These are phyloP conservation scores for Hemicentrotus pulcherrimus DNA, from an alignment of 35 echinoderm and acorn worm genomes.

Conservation along the genomic window DNA sequence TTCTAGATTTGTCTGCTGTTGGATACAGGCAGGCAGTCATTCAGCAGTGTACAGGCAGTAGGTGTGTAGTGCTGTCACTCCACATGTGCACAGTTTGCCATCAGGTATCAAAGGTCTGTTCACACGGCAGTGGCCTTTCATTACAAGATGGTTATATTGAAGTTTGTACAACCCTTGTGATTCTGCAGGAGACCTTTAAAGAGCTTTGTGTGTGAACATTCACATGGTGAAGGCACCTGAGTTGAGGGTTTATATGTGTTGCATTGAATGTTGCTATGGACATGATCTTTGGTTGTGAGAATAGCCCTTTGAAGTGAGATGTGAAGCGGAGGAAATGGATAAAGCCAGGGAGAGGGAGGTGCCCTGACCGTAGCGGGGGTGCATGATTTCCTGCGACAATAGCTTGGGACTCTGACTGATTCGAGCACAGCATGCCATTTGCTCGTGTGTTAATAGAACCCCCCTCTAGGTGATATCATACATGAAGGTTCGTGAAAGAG, in stretches of 20 bases:
- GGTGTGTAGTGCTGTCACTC: not conserved
- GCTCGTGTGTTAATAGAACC: not conserved
- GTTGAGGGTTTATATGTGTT: not conserved
- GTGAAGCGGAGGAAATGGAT: constrained; percentile 44
- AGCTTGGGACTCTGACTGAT: not conserved
- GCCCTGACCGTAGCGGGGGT: constrained; percentile 30
- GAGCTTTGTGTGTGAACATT: not conserved
- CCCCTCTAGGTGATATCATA: not conserved
- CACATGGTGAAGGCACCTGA: too few species aligned
- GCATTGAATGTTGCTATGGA: not conserved
- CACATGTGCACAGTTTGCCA: not conserved
- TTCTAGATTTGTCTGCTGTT: not conserved
- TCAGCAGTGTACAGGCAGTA: not conserved
- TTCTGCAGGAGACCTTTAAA: not conserved
- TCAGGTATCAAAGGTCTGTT: not conserved
- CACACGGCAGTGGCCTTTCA: not conserved
- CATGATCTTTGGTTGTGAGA: not conserved
- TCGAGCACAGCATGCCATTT: not conserved
- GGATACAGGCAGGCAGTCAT: not conserved
- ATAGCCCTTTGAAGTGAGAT: constrained; percentile 2
- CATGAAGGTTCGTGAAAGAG: not conserved
- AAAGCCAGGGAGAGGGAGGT: constrained; percentile 45
- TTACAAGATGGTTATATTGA: not conserved
- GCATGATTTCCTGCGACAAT: constrained; percentile 39
- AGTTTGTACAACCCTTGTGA: not conserved